Evolutionary conservation across 2,797 vertebrate genomes (phyloP), one percentile per base, ranked within the genome.

Genomic region (Steatocranus sp.): DNA sequence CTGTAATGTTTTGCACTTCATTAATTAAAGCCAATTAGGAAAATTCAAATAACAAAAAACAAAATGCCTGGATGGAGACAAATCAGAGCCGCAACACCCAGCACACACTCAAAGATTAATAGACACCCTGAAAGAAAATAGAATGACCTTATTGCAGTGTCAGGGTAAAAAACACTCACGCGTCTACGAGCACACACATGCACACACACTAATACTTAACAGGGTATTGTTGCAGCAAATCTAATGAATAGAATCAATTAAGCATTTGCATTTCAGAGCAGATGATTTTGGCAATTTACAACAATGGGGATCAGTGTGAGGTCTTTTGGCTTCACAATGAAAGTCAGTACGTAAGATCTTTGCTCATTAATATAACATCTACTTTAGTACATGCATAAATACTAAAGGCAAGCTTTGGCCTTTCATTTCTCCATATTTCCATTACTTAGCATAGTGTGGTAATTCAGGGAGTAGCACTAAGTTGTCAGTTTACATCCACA

Each of bases 11-110:
- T 89, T 76, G 80, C 53, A 74, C 63, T 90, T 38, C 68, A 51
- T 85, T 90, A 92, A 93, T 81, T 79, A 81, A 88, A 93, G 83
- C 53, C 80, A 93, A 83, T 93, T 85, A 89, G 56, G 56, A 87
- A 87, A 84, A 91, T 87, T 87, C 83, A 86, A 80, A 87, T 32
- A 88, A 83, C 58, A 88, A 82, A 83, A 86, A 79, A 68, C 41
- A 80, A 90, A 89, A 87, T 32, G 58, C 53, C 49, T 30, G 11
- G 32, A 86, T 83, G 56, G 50, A 86, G 76, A 87, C 27, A 61
- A 84, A 83, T 80, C 78, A 50, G 58, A 89, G 66, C 78, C 25
- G 41, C 5, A 6, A 75, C 78, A 78, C 27, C 23, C 54, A 4
- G 36, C 10, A 32, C 82, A 83, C 77, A 2, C 11, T 30, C 79